Evolutionary conservation across 1,140 invertebrate species (phyloP), one percentile per base, ranked within the genome.

Genomic region (Subanguina moxae): DNA sequence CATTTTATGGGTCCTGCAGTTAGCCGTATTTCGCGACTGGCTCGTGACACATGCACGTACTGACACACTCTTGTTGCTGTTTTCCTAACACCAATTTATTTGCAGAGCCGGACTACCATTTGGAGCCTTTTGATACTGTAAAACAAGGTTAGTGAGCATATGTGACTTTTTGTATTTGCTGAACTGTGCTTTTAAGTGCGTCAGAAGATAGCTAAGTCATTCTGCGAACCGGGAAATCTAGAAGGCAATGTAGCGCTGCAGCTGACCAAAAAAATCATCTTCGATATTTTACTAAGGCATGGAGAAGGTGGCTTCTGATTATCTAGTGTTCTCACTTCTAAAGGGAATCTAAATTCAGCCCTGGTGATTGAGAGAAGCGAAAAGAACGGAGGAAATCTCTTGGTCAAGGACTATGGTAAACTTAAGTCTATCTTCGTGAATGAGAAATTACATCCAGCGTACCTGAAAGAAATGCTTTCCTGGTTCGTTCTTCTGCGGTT

Each of bases 151-250:
- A 38, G n/a, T n/a, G n/a, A 38, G 11, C 32, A 38, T 5, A 38
- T n/a, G n/a, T n/a, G 32, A 38, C 11, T 38, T 38, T 5, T 38
- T 38, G 32, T 38, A 38, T 38, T 38, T 38, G 11, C 32, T 5
- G 11, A 11, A 38, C 32, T 38, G 3, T 38, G 32, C 32, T 38
- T 38, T 38, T 38, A n/a, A 81, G 88, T 97, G 1, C 97, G 96
- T 82, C 93, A 92, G 83, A 99, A 99, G 83, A 83, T 99, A 17
- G 94, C 94, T 80, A 95, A 93, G 85, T 93, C 94, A 23, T 97
- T 97, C 82, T 99, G 95, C 48, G 94, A 97, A 82, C 93, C 93
- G 8, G 94, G 94, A 62, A 97, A 97, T 83, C 88, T 95, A 59
- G 87, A 87, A 57, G 93, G 95, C 62, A 99, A 98, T 87, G 93